These are phyloP conservation scores for Dendroctonus valens DNA, from an alignment of 1,140 invertebrate species.

Conservation along the genomic window DNA sequence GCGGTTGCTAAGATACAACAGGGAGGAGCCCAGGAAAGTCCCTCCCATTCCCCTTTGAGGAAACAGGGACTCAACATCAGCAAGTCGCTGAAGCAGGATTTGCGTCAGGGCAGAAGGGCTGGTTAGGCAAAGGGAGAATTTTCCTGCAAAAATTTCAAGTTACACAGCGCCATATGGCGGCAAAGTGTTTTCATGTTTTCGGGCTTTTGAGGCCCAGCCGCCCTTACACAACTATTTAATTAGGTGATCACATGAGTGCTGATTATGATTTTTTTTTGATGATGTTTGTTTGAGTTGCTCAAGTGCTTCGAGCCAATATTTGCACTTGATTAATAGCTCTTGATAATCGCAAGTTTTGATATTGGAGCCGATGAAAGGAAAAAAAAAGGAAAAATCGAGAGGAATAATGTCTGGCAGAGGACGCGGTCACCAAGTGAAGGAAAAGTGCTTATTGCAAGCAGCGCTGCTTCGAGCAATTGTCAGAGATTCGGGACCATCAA, in stretches of 20 bases:
- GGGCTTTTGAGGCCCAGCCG: neutral
- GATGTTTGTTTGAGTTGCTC: slow-evolving; percentile 39
- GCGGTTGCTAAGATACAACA: slow-evolving; percentile 39
- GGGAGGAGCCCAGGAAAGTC: slow-evolving; percentile 13
- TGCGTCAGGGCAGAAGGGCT: neutral
- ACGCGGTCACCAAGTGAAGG: too few relatives aligned
- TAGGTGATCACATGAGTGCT: neutral
- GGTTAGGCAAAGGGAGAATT: neutral
- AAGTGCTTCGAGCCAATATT: too few relatives aligned
- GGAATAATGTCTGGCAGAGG: too few relatives aligned
- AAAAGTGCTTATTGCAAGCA: too few relatives aligned
- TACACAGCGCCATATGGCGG: neutral
- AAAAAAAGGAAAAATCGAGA: too few relatives aligned
- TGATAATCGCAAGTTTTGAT: too few relatives aligned
- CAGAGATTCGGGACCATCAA: too few relatives aligned
- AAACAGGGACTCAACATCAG: slow-evolving; percentile 1
- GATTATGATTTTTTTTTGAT: slow-evolving; percentile 46
- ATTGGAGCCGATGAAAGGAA: too few relatives aligned
- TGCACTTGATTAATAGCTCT: too few relatives aligned
- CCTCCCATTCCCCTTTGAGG: slow-evolving; percentile 3
- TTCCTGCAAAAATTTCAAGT: neutral
- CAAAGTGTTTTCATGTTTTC: neutral
- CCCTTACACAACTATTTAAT: neutral
- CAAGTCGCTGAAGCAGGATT: neutral
- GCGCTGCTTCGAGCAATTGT: too few relatives aligned